Percentiles rank a stretch among this genome's conserved stretches.
phyloP scores from a whole-genome alignment of 2,113 vertebrate genomes.

The Microcebus lehilahytsara region DNA sequence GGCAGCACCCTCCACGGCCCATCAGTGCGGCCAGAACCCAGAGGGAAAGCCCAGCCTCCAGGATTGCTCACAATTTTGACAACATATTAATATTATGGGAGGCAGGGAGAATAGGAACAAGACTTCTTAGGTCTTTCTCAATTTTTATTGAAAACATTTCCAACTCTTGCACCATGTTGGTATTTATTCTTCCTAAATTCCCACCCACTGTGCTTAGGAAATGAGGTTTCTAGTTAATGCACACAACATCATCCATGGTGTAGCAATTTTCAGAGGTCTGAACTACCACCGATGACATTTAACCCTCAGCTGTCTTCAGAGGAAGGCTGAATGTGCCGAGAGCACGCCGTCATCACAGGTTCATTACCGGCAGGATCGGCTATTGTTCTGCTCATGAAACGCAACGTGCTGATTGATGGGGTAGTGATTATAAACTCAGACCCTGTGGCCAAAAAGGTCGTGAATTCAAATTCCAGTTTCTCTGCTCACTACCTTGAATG shows the following conservation, averaged over 20 bases:
- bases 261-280: background rate
- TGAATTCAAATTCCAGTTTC: background rate
- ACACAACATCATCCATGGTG: fast-evolving
- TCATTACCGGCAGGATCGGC: background rate
- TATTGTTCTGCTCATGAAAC: background rate
- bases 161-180: background rate
- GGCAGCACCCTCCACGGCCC: background rate
- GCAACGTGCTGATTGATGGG: fast-evolving
- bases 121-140: background rate
- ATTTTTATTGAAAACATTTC: background rate
- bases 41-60: background rate
- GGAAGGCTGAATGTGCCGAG: background rate
- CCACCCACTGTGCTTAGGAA: background rate
- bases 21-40: background rate
- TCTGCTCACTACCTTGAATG: background rate
- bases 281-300: background rate
- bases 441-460: background rate
- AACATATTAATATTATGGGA: background rate
- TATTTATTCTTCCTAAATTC: background rate
- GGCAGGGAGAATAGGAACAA: background rate
- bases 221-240: background rate
- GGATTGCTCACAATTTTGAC: background rate
- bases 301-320: background rate
- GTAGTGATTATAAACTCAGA: background rate
- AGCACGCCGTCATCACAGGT: fast-evolving